Conservation (phyloP, 2,113 vertebrate genomes). For the Telmatochromis brichardi region DNA sequence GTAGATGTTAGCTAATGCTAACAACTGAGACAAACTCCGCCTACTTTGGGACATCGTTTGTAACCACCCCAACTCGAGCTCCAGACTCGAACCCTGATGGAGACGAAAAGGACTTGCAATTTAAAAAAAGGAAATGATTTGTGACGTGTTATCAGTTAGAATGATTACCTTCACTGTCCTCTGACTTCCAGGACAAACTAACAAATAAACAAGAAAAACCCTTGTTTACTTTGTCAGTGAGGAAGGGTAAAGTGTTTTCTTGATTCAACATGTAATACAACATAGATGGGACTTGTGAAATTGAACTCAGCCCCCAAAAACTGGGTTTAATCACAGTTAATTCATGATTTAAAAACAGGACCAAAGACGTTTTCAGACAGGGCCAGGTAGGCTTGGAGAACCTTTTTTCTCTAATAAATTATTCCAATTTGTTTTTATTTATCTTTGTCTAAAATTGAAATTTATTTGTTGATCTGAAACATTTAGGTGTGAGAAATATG, state of each 20-base stretch:
- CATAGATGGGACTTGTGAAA: background rate
- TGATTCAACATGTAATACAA: background rate
- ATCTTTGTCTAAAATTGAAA: background rate
- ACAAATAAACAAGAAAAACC: background rate
- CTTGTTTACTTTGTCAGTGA: background rate
- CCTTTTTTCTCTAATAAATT: background rate
- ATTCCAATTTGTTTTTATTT: background rate
- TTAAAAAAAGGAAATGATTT: background rate
- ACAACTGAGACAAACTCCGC: background rate
- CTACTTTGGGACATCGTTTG: background rate
- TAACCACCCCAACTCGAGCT: background rate
- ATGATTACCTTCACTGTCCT: background rate
- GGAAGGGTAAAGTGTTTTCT: background rate
- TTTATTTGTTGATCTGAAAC: background rate
- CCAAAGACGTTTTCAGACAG: background rate
- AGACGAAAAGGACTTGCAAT: background rate
- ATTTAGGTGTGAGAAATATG: background rate
- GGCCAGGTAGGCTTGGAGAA: background rate
- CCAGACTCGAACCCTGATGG: background rate
- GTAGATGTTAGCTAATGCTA: background rate
- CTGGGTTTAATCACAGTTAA: background rate
- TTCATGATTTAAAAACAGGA: background rate
- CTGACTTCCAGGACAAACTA: background rate
- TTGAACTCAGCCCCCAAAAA: background rate
- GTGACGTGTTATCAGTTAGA: background rate